phyloP scores from a whole-genome alignment of 2,797 vertebrate species.

The Oryzias sinensis region DNA sequence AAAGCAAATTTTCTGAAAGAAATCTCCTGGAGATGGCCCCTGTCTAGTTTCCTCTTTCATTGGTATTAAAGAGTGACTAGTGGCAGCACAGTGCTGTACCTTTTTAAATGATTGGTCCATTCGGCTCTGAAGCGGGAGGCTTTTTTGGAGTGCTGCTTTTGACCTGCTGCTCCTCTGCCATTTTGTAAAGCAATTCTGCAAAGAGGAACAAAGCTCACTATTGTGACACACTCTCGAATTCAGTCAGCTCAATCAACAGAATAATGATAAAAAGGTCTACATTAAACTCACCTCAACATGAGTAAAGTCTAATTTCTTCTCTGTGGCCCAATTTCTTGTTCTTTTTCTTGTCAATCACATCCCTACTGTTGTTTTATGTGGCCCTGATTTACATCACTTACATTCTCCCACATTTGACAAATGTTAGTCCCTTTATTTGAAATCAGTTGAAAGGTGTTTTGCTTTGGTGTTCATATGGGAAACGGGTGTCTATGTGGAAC shows the following conservation, averaged over 20 bases:
- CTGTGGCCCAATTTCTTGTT: slow-evolving; percentile 33
- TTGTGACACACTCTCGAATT: slow-evolving; percentile 69
- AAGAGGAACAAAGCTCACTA: slow-evolving; percentile 79
- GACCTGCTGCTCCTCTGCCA: slow-evolving; percentile 74
- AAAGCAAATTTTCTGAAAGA: slow-evolving; percentile 21
- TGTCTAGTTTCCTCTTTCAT: slow-evolving; percentile 60
- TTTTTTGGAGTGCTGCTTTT: slow-evolving; percentile 82
- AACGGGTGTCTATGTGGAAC: slow-evolving; percentile 46
- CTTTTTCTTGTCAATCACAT: slow-evolving; percentile 54
- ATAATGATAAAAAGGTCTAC: slow-evolving; percentile 59
- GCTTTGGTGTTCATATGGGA: slow-evolving; percentile 47
- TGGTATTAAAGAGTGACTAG: slow-evolving; percentile 65
- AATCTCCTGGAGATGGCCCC: slow-evolving; percentile 44
- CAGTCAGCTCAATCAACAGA: slow-evolving; percentile 66
- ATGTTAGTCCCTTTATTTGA: slow-evolving; percentile 10
- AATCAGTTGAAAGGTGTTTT: slow-evolving; percentile 51
- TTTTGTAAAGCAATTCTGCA: slow-evolving; percentile 80
- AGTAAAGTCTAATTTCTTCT: slow-evolving; percentile 78
- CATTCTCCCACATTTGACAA: slow-evolving; percentile 12
- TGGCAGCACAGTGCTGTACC: slow-evolving; percentile 73
- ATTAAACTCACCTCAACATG: slow-evolving; percentile 81
- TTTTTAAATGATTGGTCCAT: slow-evolving; percentile 82
- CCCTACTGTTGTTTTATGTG: slow-evolving; percentile 28
- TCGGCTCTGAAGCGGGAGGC: slow-evolving; percentile 74
- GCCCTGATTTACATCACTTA: slow-evolving; percentile 19